These are phyloP conservation scores for Cepphus grylle DNA, from an alignment of 2,113 vertebrate species.

Conservation along the genomic window DNA sequence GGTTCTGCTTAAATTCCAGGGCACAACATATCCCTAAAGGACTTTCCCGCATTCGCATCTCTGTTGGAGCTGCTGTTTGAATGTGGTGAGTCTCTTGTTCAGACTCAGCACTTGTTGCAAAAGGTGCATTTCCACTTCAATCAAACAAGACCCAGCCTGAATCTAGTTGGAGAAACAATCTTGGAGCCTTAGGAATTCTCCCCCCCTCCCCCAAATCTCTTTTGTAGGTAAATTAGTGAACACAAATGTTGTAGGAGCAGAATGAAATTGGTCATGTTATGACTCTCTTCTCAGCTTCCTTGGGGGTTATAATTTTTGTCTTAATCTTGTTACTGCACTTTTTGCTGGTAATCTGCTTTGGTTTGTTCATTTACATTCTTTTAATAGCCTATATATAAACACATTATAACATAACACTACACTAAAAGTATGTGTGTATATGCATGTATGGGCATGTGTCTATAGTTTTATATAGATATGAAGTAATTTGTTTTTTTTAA, in stretches of 20 bases:
- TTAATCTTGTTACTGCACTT: neutral
- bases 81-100: neutral
- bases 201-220: neutral
- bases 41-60: neutral
- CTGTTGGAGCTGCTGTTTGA: neutral
- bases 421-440: neutral
- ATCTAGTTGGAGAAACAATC: neutral
- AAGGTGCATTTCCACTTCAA: neutral
- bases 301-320: neutral
- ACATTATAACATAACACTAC: neutral
- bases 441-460: neutral
- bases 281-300: neutral
- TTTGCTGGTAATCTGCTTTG: constrained; percentile 5
- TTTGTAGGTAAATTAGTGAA: neutral
- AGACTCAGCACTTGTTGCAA: neutral
- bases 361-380: neutral
- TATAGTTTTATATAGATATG: neutral
- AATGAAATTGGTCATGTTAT: neutral
- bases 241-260: neutral
- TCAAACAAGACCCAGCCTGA: neutral
- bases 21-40: neutral
- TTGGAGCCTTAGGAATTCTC: neutral
- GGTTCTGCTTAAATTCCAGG: neutral
- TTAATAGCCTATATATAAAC: neutral
- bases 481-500: neutral